Evolutionary conservation across 2,797 vertebrate species (phyloP), one percentile per base, ranked within the genome.

Genomic region (Enteromius mattozi): DNA sequence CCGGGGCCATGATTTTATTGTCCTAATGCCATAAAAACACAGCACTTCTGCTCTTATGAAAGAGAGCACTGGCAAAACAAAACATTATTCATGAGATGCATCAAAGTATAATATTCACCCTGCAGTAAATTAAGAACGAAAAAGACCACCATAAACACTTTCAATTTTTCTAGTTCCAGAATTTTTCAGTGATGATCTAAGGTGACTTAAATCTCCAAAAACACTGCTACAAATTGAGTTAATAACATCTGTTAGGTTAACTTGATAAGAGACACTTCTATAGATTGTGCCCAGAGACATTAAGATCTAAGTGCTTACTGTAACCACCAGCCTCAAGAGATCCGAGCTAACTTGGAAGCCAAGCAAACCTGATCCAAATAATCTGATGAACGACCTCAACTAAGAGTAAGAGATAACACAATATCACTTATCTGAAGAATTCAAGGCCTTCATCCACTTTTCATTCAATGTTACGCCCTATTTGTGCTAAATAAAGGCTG

Each of bases 381-480:
- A 83, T 76, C 54, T 63, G 56, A 77, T 69, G 63, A 77, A 69
- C 4, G 19, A 77, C 70, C 80, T 74, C 17, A 37, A 59, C 82
- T 10, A 54, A 77, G 47, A 54, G 74, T 10, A 54, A 77, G 47
- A 54, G 74, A 83, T 83, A 77, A 83, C 59, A 42, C 45, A 56
- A 42, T 16, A 19, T 49, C 71, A 49, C 61, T 81, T 87, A 87
- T 87, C 80, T 88, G n/a, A 87, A 81, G 78, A 85, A 87, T 83
- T 63, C 9, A 83, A 74, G 40, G 69, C 59, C 45, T 42, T 83
- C 35, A n/a, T 80, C 69, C 33, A 78, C 14, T 63, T 81, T 86
- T 27, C 49, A 69, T 70, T 86, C 49, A 81, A 65, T 68, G 16
- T 37, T 16, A 56, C 2, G 17, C 10, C 5, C 71, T 51, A 27